Base-by-base conservation (phyloP, 2,888 invertebrate genomes). In the Pristionchus fissidentatus region DNA sequence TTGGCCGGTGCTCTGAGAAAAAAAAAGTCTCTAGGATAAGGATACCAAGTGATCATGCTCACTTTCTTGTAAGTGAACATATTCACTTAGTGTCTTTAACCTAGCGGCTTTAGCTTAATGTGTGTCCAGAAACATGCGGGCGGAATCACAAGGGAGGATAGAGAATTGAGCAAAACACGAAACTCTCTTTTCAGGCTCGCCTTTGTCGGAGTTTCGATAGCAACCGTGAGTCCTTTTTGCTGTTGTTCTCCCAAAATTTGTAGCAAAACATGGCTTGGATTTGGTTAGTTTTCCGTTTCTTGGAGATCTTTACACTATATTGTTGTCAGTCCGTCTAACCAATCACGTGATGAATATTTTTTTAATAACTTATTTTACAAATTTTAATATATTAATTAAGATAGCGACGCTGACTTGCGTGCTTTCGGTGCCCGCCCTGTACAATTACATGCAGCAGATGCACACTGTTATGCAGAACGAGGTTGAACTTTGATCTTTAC, bases 391-490 rank as follows among this genome's bases (percentile, higher is more conserved):
- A 8, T 10, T 10, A 32, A 26, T 46, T 1, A 46, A 77, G 75
- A 49, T 91, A 3, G 90, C 91, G 43, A 90, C 90, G 4, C 83
- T 92, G 46, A 86, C 88, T 19, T 91, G 90, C 85, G 89, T 90
- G n/a, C 84, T 91, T 41, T 85, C 89, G 41, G 88, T 92, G 46
- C 91, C 91, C 19, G 85, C 91, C 84, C 85, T 89, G 55, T 91
- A 92, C 86, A 90, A 92, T 82, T 89, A 92, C 86, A 87, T 90
- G 85, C 90, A 90, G 84, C 89, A 87, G 66, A 87, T 90, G 84
- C 90, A 90, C 84, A 86, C 89, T 35, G 83, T 86, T 73, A 88
- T 90, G 88, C 85, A 88, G 79, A 89, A 89, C 66, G 89, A 91
- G 84, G 88, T 92, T 62, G 62, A 62, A 29, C 62, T 62, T 62